Base-by-base conservation (phyloP, 2,888 invertebrate genomes). In the Microctonus aethiopoides region DNA sequence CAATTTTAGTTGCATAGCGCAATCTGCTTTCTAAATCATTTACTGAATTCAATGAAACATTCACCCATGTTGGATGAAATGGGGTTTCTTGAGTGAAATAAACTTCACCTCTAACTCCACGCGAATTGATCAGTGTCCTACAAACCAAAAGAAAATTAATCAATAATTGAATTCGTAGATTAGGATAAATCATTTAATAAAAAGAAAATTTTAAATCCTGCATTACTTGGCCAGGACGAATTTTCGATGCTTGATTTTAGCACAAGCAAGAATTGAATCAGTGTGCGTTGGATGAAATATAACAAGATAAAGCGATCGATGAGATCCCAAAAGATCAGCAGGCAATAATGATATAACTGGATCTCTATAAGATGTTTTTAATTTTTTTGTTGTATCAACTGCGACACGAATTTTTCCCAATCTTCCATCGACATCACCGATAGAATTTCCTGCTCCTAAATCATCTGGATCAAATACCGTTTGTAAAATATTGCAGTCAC, bases 401-500 rank as follows among this genome's bases (percentile, higher is more conserved):
- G 93, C 91, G 20, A 95, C 91, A 79, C 91, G 91, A 29, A 95
- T 88, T 76, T 92, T 90, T 9, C 96, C 96, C 20, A 96, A 85
- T 67, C 95, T 90, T 2, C 88, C 87, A 77, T 95, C 94, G 72
- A 97, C 86, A 81, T 96, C 96, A 0, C 96, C 96, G 6, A 94
- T 91, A 34, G 92, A 91, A 83, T 91, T 89, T 0, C 91, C 92
- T 13, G 89, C 87, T 0, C 91, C 92, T 60, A 89, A 89, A 73
- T 93, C 92, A 73, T 93, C 91, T 0, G 96, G 96, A 88, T 96
- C 95, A 80, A 95, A 96, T 0, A 96, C 91, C 36, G 93, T 87
- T 83, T 96, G 95, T 6, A 97, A 87, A 72, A 94, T 93, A 84
- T 96, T 93, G 84, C 97, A 97, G 80, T 94, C 93, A 63, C 92